Conservation (phyloP, 2,888 invertebrate species). For the Chloroclysta siterata region DNA sequence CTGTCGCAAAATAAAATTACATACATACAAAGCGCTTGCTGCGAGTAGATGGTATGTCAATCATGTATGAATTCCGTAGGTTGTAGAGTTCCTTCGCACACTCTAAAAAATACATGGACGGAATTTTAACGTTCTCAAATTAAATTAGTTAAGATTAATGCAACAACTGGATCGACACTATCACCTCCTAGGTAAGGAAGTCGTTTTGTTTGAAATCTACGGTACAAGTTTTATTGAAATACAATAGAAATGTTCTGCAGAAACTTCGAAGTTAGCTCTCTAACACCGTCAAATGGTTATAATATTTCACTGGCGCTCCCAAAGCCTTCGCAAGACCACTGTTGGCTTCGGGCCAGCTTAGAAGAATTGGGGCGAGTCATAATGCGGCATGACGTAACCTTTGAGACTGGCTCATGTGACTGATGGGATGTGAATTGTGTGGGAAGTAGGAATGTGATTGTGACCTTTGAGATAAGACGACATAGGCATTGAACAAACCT, state of each 20-base stretch:
- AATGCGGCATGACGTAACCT: conserved; percentile 55
- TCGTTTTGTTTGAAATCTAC: too few relatives aligned
- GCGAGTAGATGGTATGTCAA: too few relatives aligned
- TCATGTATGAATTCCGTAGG: too few relatives aligned
- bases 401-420: conserved; percentile 19
- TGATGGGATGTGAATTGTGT: conserved; percentile 29
- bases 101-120: too few relatives aligned
- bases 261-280: not conserved
- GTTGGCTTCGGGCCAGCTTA: conserved; percentile 52
- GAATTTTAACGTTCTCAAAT: too few relatives aligned
- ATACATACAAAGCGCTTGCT: too few relatives aligned
- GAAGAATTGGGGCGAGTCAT: conserved; percentile 52
- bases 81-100: too few relatives aligned
- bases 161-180: too few relatives aligned
- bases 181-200: too few relatives aligned
- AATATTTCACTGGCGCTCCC: conserved; percentile 10
- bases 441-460: conserved; percentile 17
- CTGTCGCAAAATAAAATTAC: too few relatives aligned
- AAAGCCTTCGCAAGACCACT: conserved; percentile 26
- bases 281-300: conserved; percentile 15
- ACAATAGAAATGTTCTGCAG: not conserved
- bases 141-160: too few relatives aligned
- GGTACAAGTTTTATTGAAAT: not conserved
- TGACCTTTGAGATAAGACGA: not conserved
- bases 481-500: not conserved